These are phyloP conservation scores for Carduelis carduelis DNA, from an alignment of 2,797 vertebrate species.

Conservation along the genomic window DNA sequence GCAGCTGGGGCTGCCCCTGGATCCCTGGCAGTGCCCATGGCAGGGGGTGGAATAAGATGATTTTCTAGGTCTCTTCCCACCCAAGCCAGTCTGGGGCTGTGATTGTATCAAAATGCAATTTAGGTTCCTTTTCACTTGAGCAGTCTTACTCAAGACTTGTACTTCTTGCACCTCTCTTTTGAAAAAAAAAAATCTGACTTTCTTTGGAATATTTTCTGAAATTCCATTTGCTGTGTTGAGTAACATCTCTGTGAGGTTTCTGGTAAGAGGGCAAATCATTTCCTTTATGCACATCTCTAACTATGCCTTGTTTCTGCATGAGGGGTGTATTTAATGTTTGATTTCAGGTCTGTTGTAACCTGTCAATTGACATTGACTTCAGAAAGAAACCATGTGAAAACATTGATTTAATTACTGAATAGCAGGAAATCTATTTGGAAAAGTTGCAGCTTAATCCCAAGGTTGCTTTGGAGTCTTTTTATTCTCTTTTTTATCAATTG, in stretches of 20 bases:
- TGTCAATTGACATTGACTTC: not conserved
- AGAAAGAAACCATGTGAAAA: not conserved
- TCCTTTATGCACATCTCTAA: not conserved
- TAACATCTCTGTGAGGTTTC: not conserved
- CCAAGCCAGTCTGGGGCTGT: not conserved
- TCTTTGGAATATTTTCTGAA: not conserved
- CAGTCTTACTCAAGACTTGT: not conserved
- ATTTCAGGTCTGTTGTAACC: not conserved
- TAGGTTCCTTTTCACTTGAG: not conserved
- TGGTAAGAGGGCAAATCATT: not conserved
- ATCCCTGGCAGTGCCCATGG: not conserved
- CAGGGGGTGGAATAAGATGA: accelerated
- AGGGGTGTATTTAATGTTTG: not conserved
- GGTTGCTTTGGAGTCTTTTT: not conserved
- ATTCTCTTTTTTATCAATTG: not conserved
- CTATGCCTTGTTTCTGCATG: not conserved
- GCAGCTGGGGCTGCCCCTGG: not conserved
- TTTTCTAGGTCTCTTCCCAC: not conserved
- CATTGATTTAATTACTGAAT: not conserved
- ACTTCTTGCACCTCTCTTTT: not conserved
- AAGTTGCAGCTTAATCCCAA: not conserved
- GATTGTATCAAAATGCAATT: not conserved
- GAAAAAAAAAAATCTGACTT: not conserved
- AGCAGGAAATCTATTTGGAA: not conserved
- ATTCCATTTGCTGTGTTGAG: not conserved